Base-by-base conservation (phyloP, 2,888 invertebrate genomes). In the Dynastes tityus region DNA sequence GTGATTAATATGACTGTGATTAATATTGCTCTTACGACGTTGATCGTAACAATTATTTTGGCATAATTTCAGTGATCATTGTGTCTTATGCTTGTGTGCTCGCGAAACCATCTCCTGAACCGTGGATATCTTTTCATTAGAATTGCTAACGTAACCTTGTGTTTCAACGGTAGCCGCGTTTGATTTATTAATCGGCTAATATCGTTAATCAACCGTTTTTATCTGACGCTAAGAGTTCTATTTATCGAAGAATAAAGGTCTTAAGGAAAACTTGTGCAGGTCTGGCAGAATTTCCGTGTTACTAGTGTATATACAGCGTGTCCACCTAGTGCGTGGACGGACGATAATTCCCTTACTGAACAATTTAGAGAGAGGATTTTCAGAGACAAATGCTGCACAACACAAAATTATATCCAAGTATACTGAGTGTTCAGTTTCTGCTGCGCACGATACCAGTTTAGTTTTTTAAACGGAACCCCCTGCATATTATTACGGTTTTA, bases 71-170 rank as follows among this genome's bases (percentile, higher is more conserved):
- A 58, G 6, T 58, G 55, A 58, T 16, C 22, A 58, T 58, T 58
- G 55, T 58, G 55, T 22, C 0, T 2, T 58, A 6, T 37, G 32
- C 5, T 9, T 45, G 45, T 45, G 45, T 5, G 32, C 32, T 37
- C 32, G 32, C 32, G 53, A 53, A 53, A 53, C 27, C 2, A 58
- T 58, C n/a, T 6, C 55, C 2, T 58, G n/a, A 22, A 22, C 9
- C n/a, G 55, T 22, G 22, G 5, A 6, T 22, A 22, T 22, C 16
- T 22, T 8, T 9, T 8, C 55, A 58, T 58, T 58, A 58, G 55
- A 58, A 58, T 58, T 58, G 55, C 55, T 22, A 58, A 58, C 55
- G 45, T 45, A 58, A 58, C 55, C 55, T 58, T 58, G 55, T 22
- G 27, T 58, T 58, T 58, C 8, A 58, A 58, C 55, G 6, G 55